phyloP scores from a whole-genome alignment of 2,113 vertebrate species.

The Pseudonaja textilis region DNA sequence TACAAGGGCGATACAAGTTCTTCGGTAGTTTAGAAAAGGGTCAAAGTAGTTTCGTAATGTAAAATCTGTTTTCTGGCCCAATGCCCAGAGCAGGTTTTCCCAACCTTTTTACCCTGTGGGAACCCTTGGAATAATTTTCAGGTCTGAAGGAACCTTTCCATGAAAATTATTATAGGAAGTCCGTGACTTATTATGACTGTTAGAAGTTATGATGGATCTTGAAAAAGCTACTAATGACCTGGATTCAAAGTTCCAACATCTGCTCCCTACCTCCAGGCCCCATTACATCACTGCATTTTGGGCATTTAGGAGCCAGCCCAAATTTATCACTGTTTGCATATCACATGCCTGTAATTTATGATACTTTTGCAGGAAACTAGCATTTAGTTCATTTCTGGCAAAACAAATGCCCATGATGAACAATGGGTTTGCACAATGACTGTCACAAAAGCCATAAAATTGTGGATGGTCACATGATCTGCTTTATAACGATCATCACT shows the following conservation, averaged over 20 bases:
- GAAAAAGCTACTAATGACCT: background rate
- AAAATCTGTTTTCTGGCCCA: background rate
- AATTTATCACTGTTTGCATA: background rate
- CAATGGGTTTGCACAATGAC: background rate
- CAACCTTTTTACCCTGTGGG: background rate
- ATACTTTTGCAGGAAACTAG: background rate
- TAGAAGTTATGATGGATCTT: background rate
- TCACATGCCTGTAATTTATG: background rate
- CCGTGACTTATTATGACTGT: background rate
- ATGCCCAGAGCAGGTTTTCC: background rate
- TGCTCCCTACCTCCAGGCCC: too few species aligned
- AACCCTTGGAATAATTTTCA: background rate
- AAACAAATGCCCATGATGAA: background rate
- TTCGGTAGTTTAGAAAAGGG: background rate
- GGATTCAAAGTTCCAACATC: background rate
- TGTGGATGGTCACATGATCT: background rate
- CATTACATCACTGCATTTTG: background rate
- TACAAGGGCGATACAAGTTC: background rate
- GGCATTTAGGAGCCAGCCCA: background rate
- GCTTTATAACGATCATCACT: background rate
- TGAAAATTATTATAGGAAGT: background rate
- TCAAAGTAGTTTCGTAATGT: background rate
- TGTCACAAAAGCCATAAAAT: background rate
- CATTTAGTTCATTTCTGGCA: background rate
- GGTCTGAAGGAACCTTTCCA: background rate